Evolutionary conservation across 1,140 invertebrate species (phyloP), one percentile per base, ranked within the genome.

Genomic region (Chironomus tepperi): DNA sequence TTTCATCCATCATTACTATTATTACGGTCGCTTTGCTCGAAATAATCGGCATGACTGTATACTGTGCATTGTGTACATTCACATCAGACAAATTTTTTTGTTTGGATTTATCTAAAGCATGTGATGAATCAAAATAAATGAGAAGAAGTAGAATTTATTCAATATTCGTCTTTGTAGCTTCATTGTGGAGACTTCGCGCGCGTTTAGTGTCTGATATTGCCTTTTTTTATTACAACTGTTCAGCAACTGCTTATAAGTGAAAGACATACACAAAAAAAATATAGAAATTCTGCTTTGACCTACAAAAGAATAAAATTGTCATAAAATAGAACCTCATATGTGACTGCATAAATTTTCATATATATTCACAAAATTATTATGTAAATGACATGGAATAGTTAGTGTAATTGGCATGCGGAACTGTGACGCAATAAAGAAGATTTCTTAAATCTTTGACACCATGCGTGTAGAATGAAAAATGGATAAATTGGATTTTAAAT

Each of bases 371-470:
- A 9, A 47, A 47, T 12, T 12, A 57, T 57, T 12, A 15, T n/a
- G n/a, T n/a, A 57, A 57, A 57, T 57, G 47, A 57, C 47, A 57
- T 57, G n/a, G n/a, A 57, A n/a, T 57, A n/a, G 47, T 57, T 57
- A 57, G 12, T 57, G n/a, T 57, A 15, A n/a, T 57, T 57, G 12
- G 47, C 47, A 57, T 57, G 47, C 47, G 47, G 47, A 57, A 57
- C 47, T 57, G 47, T 57, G 47, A 57, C 47, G 47, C 47, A 57
- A 57, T 57, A 12, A 57, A n/a, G n/a, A 57, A n/a, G 9, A 57
- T 12, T 34, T 34, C 24, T 34, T 34, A 34, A 34, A 34, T 34
- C 24, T 34, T 34, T 34, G 24, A 34, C 24, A 34, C 24, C 24
- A 34, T 34, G 24, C 24, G 24, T 34, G 24, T 57, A 7, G 1